phyloP scores from a whole-genome alignment of 2,113 vertebrate species.

The Vicugna pacos region DNA sequence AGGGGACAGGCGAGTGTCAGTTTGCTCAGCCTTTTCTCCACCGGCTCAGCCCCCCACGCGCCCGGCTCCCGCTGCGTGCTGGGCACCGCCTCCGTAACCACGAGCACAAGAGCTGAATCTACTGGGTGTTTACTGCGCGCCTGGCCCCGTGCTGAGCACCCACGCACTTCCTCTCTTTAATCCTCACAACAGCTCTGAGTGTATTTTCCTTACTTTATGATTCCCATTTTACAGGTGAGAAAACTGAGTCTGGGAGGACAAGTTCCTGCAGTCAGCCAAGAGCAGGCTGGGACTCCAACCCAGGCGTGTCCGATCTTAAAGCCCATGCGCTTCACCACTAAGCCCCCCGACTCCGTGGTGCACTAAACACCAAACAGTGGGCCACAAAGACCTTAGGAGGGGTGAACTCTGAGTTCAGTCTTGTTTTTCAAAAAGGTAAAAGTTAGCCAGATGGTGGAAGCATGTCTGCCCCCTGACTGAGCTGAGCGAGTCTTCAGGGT shows the following conservation, averaged over 20 bases:
- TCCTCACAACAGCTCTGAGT: background rate
- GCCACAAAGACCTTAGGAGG: background rate
- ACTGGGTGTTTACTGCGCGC: accelerated
- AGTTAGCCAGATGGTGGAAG: no score
- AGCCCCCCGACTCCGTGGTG: background rate
- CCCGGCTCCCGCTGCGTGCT: no score
- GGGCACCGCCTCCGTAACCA: background rate
- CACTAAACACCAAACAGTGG: background rate
- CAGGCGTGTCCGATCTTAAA: background rate
- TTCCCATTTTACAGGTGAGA: background rate
- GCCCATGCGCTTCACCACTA: accelerated
- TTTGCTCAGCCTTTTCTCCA: no score
- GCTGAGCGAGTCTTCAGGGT: no score
- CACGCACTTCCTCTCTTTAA: background rate
- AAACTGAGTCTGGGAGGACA: background rate
- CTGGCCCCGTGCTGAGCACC: background rate
- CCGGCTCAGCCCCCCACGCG: no score
- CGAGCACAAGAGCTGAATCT: background rate
- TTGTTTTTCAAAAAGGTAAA: no score
- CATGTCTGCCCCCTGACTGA: no score
- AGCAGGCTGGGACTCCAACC: background rate
- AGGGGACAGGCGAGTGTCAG: no score
- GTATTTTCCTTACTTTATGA: background rate
- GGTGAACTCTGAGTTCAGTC: background rate
- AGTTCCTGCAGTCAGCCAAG: background rate